Evolutionary conservation across 1,140 invertebrate genomes (phyloP).

Genomic region (Drosophila sechellia): DNA sequence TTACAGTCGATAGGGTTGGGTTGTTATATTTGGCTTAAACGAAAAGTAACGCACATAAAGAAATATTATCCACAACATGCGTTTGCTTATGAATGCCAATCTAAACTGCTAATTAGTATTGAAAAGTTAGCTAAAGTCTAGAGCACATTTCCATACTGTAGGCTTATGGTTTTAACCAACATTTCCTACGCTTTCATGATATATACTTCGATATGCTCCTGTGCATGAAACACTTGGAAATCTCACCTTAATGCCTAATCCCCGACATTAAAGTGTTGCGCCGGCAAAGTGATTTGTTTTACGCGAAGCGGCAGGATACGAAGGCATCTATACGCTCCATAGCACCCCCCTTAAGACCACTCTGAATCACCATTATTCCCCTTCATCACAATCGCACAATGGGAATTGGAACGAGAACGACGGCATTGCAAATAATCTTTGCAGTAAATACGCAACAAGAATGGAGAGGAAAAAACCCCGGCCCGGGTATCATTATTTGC

Average conservation of each 20-base stretch:
- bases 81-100: no score
- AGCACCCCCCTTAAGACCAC: constrained; percentile 3
- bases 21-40: no score
- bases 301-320: constrained; percentile 68
- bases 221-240: constrained; percentile 48
- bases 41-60: background rate
- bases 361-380: constrained; percentile 39
- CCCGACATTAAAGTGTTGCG: constrained; percentile 80
- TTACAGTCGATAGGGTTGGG: background rate
- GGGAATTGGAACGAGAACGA: constrained; percentile 6
- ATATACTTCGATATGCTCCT: background rate
- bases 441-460: constrained; percentile 76
- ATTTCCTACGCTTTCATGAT: background rate
- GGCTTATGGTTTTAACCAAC: no score
- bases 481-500: constrained; percentile 82
- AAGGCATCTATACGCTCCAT: background rate
- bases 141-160: no score
- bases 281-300: constrained; percentile 81
- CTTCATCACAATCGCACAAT: constrained; percentile 52
- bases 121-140: no score
- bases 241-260: constrained; percentile 80
- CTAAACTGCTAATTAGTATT: no score
- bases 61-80: background rate
- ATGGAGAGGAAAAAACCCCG: constrained; percentile 42
- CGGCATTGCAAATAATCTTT: constrained; percentile 82